phyloP scores from a whole-genome alignment of 1,140 invertebrate genomes.

The Littorina saxatilis region DNA sequence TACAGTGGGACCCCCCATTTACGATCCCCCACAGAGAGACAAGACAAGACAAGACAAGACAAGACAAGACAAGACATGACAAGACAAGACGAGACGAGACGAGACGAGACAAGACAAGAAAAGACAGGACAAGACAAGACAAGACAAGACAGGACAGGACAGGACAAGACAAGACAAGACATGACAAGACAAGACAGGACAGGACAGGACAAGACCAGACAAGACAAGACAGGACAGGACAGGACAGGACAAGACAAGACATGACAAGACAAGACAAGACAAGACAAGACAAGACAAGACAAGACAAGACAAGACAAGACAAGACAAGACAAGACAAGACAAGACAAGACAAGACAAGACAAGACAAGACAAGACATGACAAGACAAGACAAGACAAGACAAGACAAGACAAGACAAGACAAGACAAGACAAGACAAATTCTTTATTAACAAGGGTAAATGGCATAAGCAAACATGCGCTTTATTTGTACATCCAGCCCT shows the following conservation, averaged over 20 bases:
- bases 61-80: slow-evolving; percentile 26
- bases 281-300: slow-evolving; percentile 12
- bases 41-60: slow-evolving; percentile 36
- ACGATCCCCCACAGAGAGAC: too few species aligned
- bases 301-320: neutral
- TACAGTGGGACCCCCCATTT: too few species aligned
- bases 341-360: slow-evolving; percentile 35
- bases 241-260: slow-evolving; percentile 38
- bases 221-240: slow-evolving; percentile 35
- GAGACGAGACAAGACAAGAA: slow-evolving; percentile 19
- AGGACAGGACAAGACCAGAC: slow-evolving; percentile 38
- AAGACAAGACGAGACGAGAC: slow-evolving; percentile 18
- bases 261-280: slow-evolving; percentile 6
- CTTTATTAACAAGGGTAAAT: too few species aligned
- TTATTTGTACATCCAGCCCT: too few species aligned
- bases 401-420: slow-evolving; percentile 20
- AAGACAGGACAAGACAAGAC: slow-evolving; percentile 31
- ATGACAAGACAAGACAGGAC: slow-evolving; percentile 33
- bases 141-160: slow-evolving; percentile 26
- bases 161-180: slow-evolving; percentile 30
- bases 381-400: slow-evolving; percentile 28
- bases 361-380: slow-evolving; percentile 30
- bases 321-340: slow-evolving; percentile 29
- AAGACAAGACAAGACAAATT: slow-evolving; percentile 20
- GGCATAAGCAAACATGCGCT: too few species aligned